Evolutionary conservation across 2,797 vertebrate genomes (phyloP).

Genomic region (Rhynchonycteris naso): DNA sequence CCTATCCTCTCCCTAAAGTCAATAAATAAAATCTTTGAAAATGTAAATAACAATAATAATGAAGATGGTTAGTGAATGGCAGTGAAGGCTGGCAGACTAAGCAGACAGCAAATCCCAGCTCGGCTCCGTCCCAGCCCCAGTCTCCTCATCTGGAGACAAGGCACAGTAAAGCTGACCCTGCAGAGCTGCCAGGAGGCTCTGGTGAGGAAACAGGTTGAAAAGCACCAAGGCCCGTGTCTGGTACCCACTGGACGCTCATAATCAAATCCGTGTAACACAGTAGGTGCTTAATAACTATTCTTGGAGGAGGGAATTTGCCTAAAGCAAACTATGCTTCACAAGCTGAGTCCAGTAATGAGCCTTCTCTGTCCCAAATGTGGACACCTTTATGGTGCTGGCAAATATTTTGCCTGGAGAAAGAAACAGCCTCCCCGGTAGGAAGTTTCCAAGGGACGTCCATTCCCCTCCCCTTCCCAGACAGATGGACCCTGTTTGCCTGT

Average conservation of each 20-base stretch:
- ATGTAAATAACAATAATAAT: too few species aligned
- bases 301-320: neutral
- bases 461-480: conserved; percentile 4
- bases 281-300: neutral
- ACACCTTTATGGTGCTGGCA: neutral
- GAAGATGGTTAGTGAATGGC: neutral
- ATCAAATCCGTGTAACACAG: neutral
- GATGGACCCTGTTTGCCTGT: conserved; percentile 21
- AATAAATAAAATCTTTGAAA: too few species aligned
- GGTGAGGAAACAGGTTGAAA: neutral
- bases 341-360: neutral
- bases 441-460: neutral
- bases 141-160: neutral
- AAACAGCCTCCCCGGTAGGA: neutral
- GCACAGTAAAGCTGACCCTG: neutral
- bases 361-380: neutral
- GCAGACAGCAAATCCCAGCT: neutral
- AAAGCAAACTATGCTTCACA: neutral
- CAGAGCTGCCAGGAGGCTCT: neutral
- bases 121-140: neutral
- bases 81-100: neutral
- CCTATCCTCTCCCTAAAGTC: too few species aligned
- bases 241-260: neutral
- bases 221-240: neutral
- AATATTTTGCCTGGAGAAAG: conserved; percentile 63